Evolutionary conservation across 2,888 invertebrate genomes (phyloP).

Genomic region (Lasioglossum oenotherae): DNA sequence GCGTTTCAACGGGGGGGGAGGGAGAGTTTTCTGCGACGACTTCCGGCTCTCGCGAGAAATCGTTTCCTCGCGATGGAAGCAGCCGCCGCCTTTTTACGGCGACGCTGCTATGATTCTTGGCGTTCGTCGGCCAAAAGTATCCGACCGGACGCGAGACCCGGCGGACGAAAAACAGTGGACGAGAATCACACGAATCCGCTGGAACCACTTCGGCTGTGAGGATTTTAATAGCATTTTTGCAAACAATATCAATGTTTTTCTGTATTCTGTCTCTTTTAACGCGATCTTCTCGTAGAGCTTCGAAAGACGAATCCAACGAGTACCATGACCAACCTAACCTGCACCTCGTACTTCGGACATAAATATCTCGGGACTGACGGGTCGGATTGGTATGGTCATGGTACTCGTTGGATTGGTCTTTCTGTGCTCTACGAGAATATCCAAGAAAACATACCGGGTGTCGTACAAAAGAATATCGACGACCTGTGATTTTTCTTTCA

Average conservation of each 20-base stretch:
- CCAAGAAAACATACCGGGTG: no score
- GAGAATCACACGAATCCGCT: background rate
- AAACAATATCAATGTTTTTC: no score
- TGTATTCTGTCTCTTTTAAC: background rate
- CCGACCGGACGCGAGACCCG: slow-evolving; percentile 19
- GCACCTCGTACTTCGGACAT: background rate
- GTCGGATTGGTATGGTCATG: no score
- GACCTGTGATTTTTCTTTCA: no score
- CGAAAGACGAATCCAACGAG: background rate
- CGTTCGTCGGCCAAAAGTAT: slow-evolving; percentile 11
- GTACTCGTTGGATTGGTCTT: no score
- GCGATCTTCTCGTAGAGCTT: background rate
- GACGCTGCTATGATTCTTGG: slow-evolving; percentile 7
- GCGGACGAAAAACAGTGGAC: background rate
- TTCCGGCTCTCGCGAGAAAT: slow-evolving; percentile 19
- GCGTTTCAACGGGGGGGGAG: slow-evolving; percentile 23
- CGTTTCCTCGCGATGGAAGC: background rate
- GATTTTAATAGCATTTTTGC: background rate
- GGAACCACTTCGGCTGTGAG: background rate
- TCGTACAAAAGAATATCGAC: no score
- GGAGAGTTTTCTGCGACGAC: slow-evolving; percentile 27
- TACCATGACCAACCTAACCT: background rate
- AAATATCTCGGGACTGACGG: no score
- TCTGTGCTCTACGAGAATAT: no score
- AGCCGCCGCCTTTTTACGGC: slow-evolving; percentile 20